Percentiles rank a stretch among this genome's conserved stretches.
These are phyloP conservation scores for Mormoops blainvillei DNA, from an alignment of 2,113 vertebrate species.

Conservation along the genomic window DNA sequence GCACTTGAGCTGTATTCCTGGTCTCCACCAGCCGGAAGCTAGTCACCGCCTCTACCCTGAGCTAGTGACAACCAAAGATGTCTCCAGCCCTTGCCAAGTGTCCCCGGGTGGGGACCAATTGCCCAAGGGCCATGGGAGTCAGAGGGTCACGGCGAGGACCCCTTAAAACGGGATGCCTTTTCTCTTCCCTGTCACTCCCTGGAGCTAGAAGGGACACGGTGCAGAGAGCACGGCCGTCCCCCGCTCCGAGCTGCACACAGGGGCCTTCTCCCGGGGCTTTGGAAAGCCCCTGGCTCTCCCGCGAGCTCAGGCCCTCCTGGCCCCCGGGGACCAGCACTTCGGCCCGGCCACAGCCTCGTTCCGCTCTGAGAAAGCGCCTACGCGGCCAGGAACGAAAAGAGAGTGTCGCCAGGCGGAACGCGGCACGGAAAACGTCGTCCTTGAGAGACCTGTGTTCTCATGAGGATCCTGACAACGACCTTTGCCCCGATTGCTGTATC, in stretches of 20 bases:
- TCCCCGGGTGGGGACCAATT: neutral
- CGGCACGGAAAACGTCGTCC: neutral
- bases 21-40: neutral
- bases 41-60: no score
- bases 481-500: no score
- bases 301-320: neutral
- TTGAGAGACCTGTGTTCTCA: fast-evolving
- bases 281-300: neutral
- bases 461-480: fast-evolving
- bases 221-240: fast-evolving
- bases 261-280: neutral
- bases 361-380: neutral
- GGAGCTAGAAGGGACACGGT: fast-evolving
- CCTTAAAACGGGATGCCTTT: fast-evolving
- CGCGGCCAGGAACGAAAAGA: neutral
- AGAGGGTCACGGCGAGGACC: no score
- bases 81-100: neutral
- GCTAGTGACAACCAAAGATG: no score
- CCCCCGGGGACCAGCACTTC: neutral
- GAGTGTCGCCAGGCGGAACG: neutral
- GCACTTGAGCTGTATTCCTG: fast-evolving
- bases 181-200: fast-evolving
- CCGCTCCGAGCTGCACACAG: fast-evolving
- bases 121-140: fast-evolving
- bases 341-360: neutral